Evolutionary conservation across 2,113 vertebrate species (phyloP).

Genomic region (Syrrhaptes paradoxus): DNA sequence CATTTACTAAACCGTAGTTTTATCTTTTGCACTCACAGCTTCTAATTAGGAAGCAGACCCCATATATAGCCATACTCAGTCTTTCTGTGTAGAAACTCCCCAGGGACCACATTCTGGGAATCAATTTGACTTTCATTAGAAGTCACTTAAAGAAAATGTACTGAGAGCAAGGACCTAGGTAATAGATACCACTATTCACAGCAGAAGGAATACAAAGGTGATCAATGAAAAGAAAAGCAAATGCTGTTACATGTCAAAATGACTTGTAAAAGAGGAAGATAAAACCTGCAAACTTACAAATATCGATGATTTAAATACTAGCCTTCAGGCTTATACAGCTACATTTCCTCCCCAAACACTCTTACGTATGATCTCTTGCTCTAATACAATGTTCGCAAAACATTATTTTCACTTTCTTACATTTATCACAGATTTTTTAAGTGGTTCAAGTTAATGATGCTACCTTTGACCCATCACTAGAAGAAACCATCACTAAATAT

Average conservation of each 20-base stretch:
- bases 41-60: background rate
- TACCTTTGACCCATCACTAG: background rate
- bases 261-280: background rate
- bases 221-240: background rate
- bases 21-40: background rate
- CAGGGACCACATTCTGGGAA: background rate
- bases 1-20: background rate
- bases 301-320: background rate
- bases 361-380: background rate
- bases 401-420: background rate
- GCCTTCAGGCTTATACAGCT: background rate
- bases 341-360: background rate
- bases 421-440: background rate
- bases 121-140: background rate
- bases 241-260: background rate
- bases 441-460: background rate
- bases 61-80: background rate
- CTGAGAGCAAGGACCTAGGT: background rate
- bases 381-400: background rate
- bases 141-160: background rate
- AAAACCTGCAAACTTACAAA: background rate
- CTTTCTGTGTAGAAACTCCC: background rate
- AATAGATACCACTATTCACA: background rate
- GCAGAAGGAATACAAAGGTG: background rate
- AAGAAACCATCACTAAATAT: background rate